Evolutionary conservation across 2,888 invertebrate genomes (phyloP), one percentile per base, ranked within the genome.

Genomic region (Bursaphelenchus okinawaensis): DNA sequence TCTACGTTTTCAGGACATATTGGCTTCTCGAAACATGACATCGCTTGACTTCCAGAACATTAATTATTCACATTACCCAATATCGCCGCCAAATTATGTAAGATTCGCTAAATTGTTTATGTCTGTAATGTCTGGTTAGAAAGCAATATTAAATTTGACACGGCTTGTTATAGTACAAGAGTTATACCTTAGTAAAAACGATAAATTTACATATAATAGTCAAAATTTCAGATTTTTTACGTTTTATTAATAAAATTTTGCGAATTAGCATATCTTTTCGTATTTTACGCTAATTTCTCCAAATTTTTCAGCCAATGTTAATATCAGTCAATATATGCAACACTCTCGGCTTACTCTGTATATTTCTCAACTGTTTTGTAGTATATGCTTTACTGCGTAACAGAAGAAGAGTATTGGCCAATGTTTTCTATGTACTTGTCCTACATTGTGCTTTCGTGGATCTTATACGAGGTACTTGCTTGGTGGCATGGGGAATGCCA

Each of bases 361-460:
- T 81, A 29, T 54, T 80, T 26, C 69, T 81, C 56, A 81, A 81
- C 58, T 60, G 75, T 7, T 81, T 81, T 66, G 81, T 81, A 31
- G 76, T 81, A 60, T 67, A 68, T 19, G 78, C 81, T 0, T 67
- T 81, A 8, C 29, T 81, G 24, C 66, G 71, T 12, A 74, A 77
- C 56, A 62, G 75, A 4, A 66, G 72, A 52, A 73, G 81, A 7
- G 78, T 81, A 12, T 69, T 81, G 29, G 65, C 66, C 29, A 81
- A 81, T 63, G 81, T 81, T 23, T 81, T 81, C 74, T 80, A 80
- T 67, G 79, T 80, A 7, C 73, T 81, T 27, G 80, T 80, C 16
- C 65, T 81, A 6, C 81, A 81, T 56, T 81, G 81, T 64, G 76
- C 79, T n/a, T 63, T 80, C 51, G 76, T 81, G 24, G 81, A 81